Percentiles rank a stretch among this genome's conserved stretches.
phyloP scores from a whole-genome alignment of 2,888 invertebrate genomes.

The Caradrina kadenii region DNA sequence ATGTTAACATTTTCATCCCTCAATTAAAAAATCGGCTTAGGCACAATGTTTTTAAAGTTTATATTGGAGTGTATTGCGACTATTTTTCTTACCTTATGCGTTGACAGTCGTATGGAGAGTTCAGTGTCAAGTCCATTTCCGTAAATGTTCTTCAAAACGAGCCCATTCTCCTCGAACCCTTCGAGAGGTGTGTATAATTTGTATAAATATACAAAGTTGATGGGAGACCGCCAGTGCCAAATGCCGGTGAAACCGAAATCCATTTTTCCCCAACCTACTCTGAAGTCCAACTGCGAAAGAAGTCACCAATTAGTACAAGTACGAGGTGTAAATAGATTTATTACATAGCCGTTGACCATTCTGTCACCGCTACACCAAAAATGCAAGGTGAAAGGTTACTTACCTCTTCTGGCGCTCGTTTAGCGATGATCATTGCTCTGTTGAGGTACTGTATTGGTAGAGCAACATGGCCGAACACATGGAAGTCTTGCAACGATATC shows the following conservation, averaged over 20 bases:
- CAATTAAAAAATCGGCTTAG: neutral
- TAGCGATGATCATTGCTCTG: slow-evolving; percentile 92
- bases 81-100: slow-evolving; percentile 89
- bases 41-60: fast-evolving
- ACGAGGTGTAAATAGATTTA: no score
- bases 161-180: slow-evolving; percentile 94
- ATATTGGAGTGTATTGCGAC: slow-evolving; percentile 39
- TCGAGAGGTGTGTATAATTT: slow-evolving; percentile 94
- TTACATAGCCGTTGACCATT: no score
- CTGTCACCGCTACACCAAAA: no score
- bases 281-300: slow-evolving; percentile 91
- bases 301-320: neutral
- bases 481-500: slow-evolving; percentile 92
- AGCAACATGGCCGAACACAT: slow-evolving; percentile 93
- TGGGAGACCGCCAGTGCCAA: slow-evolving; percentile 92
- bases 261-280: slow-evolving; percentile 94
- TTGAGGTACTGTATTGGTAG: slow-evolving; percentile 93
- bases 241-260: slow-evolving; percentile 94
- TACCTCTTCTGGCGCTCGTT: slow-evolving; percentile 92
- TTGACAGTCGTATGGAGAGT: slow-evolving; percentile 92
- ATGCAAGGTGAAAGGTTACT: no score
- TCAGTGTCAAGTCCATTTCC: slow-evolving; percentile 93
- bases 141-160: slow-evolving; percentile 93
- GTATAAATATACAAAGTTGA: slow-evolving; percentile 95
- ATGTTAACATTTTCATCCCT: neutral